A percentile compares a stretch with the other conserved stretches of the same genome.
Conservation (phyloP, 2,888 invertebrate species). For the Schrankia costaestrigalis region DNA sequence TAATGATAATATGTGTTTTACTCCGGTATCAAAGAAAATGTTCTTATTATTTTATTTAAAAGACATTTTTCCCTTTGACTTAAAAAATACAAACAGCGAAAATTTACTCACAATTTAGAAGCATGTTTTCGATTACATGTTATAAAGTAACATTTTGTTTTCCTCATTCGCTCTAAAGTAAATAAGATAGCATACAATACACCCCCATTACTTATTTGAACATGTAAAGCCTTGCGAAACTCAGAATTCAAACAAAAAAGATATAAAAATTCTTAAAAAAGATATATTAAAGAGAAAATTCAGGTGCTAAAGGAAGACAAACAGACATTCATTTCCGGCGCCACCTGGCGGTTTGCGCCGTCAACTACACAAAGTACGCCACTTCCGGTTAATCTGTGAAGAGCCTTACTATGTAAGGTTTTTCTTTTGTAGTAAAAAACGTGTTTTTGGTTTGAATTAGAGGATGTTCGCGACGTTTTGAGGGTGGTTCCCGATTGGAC, state of each 20-base stretch:
- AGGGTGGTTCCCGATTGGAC: conserved; percentile 8
- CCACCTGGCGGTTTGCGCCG: conserved; percentile 37
- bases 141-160: too few relatives aligned
- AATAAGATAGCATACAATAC: neutral
- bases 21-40: too few relatives aligned
- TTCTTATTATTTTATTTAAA: too few relatives aligned
- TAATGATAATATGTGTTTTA: too few relatives aligned
- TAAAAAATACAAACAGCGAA: too few relatives aligned
- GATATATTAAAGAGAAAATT: conserved; percentile 29
- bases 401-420: conserved; percentile 22
- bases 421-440: conserved; percentile 16
- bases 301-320: conserved; percentile 53
- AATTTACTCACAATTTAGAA: too few relatives aligned
- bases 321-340: conserved; percentile 61
- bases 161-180: too few relatives aligned
- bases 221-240: conserved; percentile 4
- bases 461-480: conserved; percentile 17
- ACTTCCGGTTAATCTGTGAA: conserved; percentile 37
- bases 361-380: conserved; percentile 47
- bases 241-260: conserved; percentile 11
- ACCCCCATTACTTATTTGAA: conserved; percentile 1
- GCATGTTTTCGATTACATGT: too few relatives aligned
- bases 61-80: too few relatives aligned
- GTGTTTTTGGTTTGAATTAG: conserved; percentile 22
- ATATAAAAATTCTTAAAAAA: conserved; percentile 13